These are phyloP conservation scores for Saxidomus purpurata DNA, from an alignment of 1,140 invertebrate genomes.

Conservation along the genomic window DNA sequence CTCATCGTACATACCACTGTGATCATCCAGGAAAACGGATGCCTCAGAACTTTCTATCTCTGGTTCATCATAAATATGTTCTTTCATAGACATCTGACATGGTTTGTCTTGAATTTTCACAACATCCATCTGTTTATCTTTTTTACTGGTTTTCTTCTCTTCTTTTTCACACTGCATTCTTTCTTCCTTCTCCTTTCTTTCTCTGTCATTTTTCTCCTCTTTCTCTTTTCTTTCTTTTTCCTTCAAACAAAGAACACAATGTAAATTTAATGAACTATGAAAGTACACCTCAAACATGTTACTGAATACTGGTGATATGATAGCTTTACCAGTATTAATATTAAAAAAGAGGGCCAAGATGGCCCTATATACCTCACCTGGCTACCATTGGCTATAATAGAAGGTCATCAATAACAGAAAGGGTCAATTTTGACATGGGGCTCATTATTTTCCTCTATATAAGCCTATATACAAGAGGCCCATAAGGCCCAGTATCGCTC, in stretches of 20 bases:
- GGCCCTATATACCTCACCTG: no score
- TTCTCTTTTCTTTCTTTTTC: slow-evolving; percentile 27
- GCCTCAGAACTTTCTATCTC: not conserved
- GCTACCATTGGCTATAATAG: no score
- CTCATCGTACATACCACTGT: not conserved
- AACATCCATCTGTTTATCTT: slow-evolving; percentile 11
- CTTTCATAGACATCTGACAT: not conserved
- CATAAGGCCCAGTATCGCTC: no score
- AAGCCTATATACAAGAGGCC: no score
- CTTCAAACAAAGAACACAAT: not conserved
- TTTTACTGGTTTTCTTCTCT: not conserved
- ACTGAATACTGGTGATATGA: no score
- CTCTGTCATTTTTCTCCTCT: slow-evolving; percentile 37
- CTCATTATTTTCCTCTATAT: no score
- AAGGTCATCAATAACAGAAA: no score
- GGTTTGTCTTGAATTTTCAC: not conserved
- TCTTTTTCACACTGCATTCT: slow-evolving; percentile 14
- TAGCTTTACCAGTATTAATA: no score
- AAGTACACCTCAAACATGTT: no score
- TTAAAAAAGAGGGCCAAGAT: no score
- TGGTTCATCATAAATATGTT: slow-evolving; percentile 15
- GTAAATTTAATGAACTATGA: no score
- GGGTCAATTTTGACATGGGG: no score
- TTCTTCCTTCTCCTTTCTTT: slow-evolving; percentile 28
- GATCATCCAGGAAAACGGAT: not conserved